phyloP scores from a whole-genome alignment of 2,888 invertebrate genomes.

The Plebejus anna region DNA sequence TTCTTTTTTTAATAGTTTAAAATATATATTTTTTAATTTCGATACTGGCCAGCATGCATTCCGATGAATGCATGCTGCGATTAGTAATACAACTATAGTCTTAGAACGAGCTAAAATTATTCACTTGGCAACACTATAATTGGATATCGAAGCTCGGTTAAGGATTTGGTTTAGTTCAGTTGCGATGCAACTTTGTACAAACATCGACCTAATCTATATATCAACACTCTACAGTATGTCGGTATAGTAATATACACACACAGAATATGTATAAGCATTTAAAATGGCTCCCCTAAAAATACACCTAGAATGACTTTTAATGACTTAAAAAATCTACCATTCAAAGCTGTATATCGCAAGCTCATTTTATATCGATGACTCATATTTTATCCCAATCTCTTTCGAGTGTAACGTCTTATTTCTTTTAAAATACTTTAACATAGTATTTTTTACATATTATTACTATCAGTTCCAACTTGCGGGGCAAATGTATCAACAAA shows the following conservation, averaged over 20 bases:
- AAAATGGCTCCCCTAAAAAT: slow-evolving; percentile 12
- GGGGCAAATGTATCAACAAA: background rate
- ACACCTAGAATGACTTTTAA: background rate
- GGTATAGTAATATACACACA: slow-evolving; percentile 29
- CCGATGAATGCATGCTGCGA: too few relatives aligned
- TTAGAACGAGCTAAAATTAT: slow-evolving; percentile 44
- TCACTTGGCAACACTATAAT: slow-evolving; percentile 61
- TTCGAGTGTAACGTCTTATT: background rate
- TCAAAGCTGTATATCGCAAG: slow-evolving; percentile 7
- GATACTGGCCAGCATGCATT: background rate
- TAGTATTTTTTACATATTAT: background rate
- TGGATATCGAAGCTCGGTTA: slow-evolving; percentile 64
- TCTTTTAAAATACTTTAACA: background rate
- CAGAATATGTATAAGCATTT: slow-evolving; percentile 6
- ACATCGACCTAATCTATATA: slow-evolving; percentile 63
- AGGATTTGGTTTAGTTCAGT: slow-evolving; percentile 39
- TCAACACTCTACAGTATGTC: slow-evolving; percentile 44
- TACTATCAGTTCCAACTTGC: background rate
- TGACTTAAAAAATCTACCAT: slow-evolving; percentile 11
- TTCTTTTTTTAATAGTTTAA: background rate
- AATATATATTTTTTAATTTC: background rate
- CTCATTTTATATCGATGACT: background rate
- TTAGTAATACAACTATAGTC: slow-evolving; percentile 38
- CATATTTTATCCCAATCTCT: background rate
- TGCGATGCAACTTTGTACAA: slow-evolving; percentile 52